Percentiles rank a stretch among this genome's conserved stretches.
Evolutionary conservation across 92 coral and sea anemone genomes (phyloP).

Genomic region (Zoanthus solanderi): DNA sequence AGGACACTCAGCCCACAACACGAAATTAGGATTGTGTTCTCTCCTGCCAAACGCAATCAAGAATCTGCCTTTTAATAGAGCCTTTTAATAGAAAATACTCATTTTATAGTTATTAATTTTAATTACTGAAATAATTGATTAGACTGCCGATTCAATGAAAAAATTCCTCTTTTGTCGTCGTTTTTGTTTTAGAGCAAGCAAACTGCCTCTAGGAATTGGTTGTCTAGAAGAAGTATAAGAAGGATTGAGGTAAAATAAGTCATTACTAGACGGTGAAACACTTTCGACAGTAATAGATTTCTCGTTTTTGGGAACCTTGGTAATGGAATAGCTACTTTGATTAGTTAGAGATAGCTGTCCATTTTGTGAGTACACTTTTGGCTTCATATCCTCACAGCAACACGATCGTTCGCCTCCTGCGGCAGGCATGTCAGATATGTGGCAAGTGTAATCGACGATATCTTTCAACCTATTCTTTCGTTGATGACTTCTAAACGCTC

Average conservation of each 20-base stretch:
- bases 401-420: neutral
- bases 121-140: neutral
- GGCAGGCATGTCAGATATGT: neutral
- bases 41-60: too few species aligned
- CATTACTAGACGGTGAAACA: neutral
- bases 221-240: neutral
- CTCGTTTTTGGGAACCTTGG: neutral
- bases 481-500: constrained; percentile 23
- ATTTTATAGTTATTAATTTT: neutral
- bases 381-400: neutral
- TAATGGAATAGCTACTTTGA: neutral
- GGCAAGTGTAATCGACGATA: neutral
- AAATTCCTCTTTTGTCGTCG: neutral
- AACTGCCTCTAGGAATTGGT: neutral
- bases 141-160: constrained; percentile 2
- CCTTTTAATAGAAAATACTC: neutral
- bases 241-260: neutral
- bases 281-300: too few species aligned
- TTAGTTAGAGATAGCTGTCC: neutral
- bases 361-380: neutral
- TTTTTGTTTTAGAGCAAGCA: neutral
- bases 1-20: too few species aligned
- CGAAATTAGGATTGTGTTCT: too few species aligned
- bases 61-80: neutral
- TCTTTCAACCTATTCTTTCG: neutral